Evolutionary conservation across 2,888 invertebrate species (phyloP), one percentile per base, ranked within the genome.

Genomic region (Lasioglossum malachurum): DNA sequence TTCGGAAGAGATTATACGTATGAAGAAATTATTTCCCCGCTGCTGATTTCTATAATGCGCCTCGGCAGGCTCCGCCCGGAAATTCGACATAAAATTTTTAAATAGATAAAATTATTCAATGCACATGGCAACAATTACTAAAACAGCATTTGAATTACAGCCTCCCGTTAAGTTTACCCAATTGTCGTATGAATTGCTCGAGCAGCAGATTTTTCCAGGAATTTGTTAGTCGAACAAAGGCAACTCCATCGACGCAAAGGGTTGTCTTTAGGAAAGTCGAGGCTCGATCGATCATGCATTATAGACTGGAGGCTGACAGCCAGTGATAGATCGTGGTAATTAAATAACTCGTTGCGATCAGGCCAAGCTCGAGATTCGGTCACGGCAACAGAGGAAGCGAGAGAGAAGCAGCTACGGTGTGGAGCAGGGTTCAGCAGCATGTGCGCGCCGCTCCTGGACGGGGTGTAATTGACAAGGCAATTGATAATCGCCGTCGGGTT

Each of bases 291-390:
- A 95, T 95, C 95, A 94, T 94, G 92, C 93, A 93, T 94, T 94
- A 94, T 94, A 94, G 94, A 94, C 93, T 93, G 93, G 91, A 88
- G 90, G 90, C 93, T 92, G 94, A 95, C 94, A 93, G 90, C 88
- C 89, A 90, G 92, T 95, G 95, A 95, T 95, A 94, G 95, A 95
- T 95, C 94, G 93, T 92, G 89, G 93, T 94, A 95, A 95, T 95
- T 94, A 94, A 95, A 95, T 95, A 95, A 94, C 93, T 92, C 92
- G 93, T 91, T 86, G 92, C 92, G 94, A 94, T 94, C 94, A 86
- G 92, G 89, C 89, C 91, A 84, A 90, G 89, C 91, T 87, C 89
- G 93, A 93, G 93, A 91, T 92, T 93, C 91, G 88, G 85, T 83
- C 87, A 88, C 85, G 78, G 89, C 31, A 86, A 72, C 82, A 60